Conservation (phyloP, 2,113 vertebrate species). For the Ovibos moschatus region DNA sequence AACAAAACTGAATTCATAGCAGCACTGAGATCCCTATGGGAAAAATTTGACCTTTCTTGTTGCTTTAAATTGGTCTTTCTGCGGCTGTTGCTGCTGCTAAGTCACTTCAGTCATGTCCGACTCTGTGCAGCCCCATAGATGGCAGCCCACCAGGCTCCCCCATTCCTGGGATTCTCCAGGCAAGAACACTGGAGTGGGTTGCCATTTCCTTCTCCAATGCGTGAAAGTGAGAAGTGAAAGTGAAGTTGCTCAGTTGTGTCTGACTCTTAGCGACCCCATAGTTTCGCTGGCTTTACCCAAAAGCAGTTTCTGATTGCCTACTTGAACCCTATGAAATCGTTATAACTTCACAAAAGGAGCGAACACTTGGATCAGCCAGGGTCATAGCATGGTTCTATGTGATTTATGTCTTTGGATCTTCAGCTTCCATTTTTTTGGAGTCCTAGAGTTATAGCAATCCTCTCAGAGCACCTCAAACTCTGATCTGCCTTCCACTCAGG, state of each 20-base stretch:
- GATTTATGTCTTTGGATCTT: background rate
- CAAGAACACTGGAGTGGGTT: too few relatives aligned
- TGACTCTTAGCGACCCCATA: too few relatives aligned
- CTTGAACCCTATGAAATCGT: background rate
- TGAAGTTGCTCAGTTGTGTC: too few relatives aligned
- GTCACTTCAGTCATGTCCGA: fast-evolving
- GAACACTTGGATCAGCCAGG: background rate
- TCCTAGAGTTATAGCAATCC: background rate
- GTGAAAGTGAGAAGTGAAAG: too few relatives aligned
- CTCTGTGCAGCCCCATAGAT: too few relatives aligned
- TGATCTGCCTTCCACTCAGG: background rate
- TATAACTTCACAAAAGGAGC: background rate
- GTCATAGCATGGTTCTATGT: background rate
- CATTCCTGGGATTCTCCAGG: too few relatives aligned
- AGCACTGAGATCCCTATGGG: background rate
- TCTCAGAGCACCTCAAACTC: background rate
- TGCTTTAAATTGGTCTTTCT: background rate
- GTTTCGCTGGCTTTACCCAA: background rate
- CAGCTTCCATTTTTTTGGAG: background rate
- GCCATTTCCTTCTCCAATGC: too few relatives aligned
- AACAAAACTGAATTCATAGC: background rate
- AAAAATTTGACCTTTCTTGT: background rate
- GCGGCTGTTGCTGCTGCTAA: too few relatives aligned
- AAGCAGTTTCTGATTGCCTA: background rate
- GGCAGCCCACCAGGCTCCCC: too few relatives aligned